These are phyloP conservation scores for Hanleya hanleyi DNA, from an alignment of 2,888 invertebrate species.

Conservation along the genomic window DNA sequence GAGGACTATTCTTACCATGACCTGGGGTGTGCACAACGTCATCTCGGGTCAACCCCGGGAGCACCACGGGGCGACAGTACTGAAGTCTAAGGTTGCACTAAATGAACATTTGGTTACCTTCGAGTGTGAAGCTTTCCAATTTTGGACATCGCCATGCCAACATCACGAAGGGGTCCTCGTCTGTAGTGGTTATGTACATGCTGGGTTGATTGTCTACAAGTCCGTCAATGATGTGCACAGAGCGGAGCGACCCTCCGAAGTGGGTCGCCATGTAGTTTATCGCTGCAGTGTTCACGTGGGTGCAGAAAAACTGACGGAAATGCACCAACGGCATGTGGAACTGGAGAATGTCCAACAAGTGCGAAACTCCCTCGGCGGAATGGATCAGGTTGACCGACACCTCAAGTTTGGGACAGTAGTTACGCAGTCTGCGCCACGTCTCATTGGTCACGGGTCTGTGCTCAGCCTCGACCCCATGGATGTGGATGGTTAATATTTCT, in stretches of 20 bases:
- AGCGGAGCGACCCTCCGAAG: slow-evolving; percentile 74
- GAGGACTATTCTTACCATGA: no score
- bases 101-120: no score
- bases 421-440: slow-evolving; percentile 79
- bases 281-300: slow-evolving; percentile 78
- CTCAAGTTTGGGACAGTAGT: slow-evolving; percentile 77
- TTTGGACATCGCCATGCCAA: slow-evolving; percentile 80
- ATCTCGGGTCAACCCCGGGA: no score
- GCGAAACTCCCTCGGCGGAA: slow-evolving; percentile 80
- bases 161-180: slow-evolving; percentile 79
- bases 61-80: no score
- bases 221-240: slow-evolving; percentile 80
- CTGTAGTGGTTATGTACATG: slow-evolving; percentile 37
- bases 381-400: slow-evolving; percentile 80
- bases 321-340: slow-evolving; percentile 83
- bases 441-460: slow-evolving; percentile 80
- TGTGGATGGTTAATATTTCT: slow-evolving; percentile 79
- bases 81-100: no score
- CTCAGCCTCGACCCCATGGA: slow-evolving; percentile 80
- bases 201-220: slow-evolving; percentile 46
- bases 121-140: slow-evolving; percentile 78
- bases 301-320: slow-evolving; percentile 84
- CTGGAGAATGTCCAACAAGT: slow-evolving; percentile 80
- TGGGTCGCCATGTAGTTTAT: slow-evolving; percentile 76
- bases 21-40: no score